Evolutionary conservation across 2,797 vertebrate genomes (phyloP).

Genomic region (Syngnathus acus): DNA sequence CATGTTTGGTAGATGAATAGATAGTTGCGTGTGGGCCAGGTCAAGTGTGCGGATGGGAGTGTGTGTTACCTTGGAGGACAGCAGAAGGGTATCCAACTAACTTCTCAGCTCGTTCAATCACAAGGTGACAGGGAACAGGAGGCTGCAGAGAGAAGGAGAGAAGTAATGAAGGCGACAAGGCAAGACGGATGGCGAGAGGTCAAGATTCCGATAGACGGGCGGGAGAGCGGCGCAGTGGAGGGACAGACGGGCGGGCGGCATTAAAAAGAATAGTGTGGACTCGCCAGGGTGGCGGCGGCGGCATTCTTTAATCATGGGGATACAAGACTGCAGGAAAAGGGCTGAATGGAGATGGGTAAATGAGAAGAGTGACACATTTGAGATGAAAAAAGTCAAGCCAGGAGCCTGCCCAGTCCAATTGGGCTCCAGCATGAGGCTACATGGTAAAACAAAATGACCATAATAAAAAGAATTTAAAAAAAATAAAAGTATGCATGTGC

Average conservation of each 20-base stretch:
- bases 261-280: constrained; percentile 21
- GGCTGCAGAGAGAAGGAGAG: constrained; percentile 31
- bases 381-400: neutral
- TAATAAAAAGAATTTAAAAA: too few relatives aligned
- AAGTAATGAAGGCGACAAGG: constrained; percentile 38
- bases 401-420: too few relatives aligned
- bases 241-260: constrained; percentile 23
- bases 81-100: constrained; percentile 53
- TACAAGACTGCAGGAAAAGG: neutral
- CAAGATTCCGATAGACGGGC: constrained; percentile 46
- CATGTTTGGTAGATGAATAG: too few relatives aligned
- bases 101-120: constrained; percentile 53
- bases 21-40: constrained; percentile 21
- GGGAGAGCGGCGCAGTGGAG: constrained; percentile 23
- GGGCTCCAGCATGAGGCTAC: too few relatives aligned
- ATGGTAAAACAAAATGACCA: too few relatives aligned
- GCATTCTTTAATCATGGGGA: constrained; percentile 13
- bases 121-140: constrained; percentile 40
- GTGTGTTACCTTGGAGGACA: constrained; percentile 43
- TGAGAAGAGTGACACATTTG: constrained; percentile 1
- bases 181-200: constrained; percentile 51
- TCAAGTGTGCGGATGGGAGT: constrained; percentile 15
- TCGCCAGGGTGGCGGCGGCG: constrained; percentile 1
- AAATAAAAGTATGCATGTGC: too few relatives aligned
- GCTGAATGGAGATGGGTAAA: neutral